phyloP scores from a whole-genome alignment of 2,888 invertebrate genomes.

The Archips crataeganus region DNA sequence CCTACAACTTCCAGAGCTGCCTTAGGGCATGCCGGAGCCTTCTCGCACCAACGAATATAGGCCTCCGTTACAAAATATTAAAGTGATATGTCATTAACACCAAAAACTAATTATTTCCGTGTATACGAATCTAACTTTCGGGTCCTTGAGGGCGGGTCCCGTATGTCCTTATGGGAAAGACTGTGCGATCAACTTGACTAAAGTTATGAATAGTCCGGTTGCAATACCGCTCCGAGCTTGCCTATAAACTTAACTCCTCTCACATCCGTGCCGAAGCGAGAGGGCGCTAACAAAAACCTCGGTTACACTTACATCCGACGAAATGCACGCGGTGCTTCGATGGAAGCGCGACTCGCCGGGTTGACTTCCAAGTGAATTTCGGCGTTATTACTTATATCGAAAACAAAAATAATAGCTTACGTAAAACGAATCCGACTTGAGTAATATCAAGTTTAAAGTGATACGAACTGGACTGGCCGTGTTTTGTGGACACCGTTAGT shows the following conservation, averaged over 20 bases:
- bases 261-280: conserved; percentile 63
- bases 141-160: no score
- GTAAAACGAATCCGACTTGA: conserved; percentile 54
- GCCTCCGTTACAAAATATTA: no score
- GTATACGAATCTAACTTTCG: no score
- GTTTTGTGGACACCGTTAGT: conserved; percentile 46
- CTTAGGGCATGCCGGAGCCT: no score
- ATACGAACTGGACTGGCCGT: conserved; percentile 60
- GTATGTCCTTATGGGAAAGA: no score
- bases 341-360: conserved; percentile 73
- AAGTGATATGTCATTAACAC: no score
- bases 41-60: no score
- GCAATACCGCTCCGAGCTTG: conserved; percentile 75
- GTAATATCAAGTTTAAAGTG: conserved; percentile 51
- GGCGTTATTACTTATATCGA: conserved; percentile 64
- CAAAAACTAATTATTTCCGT: no score
- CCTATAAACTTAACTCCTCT: conserved; percentile 55
- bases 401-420: conserved; percentile 69
- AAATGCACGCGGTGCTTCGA: conserved; percentile 82
- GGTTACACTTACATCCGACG: conserved; percentile 84
- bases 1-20: background rate
- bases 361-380: conserved; percentile 65
- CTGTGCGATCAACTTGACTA: background rate
- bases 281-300: conserved; percentile 83
- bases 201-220: conserved; percentile 53